These are phyloP conservation scores for Lordiphosa andalusiaca DNA, from an alignment of 2,888 invertebrate genomes.

Conservation along the genomic window DNA sequence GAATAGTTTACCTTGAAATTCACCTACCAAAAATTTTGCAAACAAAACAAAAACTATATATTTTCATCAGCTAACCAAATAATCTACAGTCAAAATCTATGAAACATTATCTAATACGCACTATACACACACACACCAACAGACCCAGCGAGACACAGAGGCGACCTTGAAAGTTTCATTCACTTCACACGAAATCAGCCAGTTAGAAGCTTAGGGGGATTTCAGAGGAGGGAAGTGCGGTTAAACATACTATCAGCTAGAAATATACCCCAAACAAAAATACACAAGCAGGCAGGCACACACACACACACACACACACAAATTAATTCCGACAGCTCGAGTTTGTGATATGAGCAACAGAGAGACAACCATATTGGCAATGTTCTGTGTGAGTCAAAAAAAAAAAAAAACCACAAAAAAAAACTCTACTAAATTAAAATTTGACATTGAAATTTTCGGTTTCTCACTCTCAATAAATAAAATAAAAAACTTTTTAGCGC, in stretches of 20 bases:
- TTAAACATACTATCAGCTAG: slow-evolving; percentile 62
- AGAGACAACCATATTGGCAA: slow-evolving; percentile 59
- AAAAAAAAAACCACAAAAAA: slow-evolving; percentile 22
- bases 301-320: slow-evolving; percentile 49
- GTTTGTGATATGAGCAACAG: slow-evolving; percentile 13
- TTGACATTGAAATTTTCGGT: slow-evolving; percentile 69
- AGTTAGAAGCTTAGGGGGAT: neutral
- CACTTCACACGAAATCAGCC: slow-evolving; percentile 56
- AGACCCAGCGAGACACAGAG: slow-evolving; percentile 10
- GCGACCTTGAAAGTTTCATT: slow-evolving; percentile 77
- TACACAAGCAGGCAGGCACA: slow-evolving; percentile 12
- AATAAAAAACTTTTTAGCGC: slow-evolving; percentile 48
- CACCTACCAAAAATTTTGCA: neutral
- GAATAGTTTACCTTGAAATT: slow-evolving; percentile 1
- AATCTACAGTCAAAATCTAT: slow-evolving; percentile 51
- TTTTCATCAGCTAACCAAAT: slow-evolving; percentile 29
- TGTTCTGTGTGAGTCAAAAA: slow-evolving; percentile 62
- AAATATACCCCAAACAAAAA: slow-evolving; percentile 58
- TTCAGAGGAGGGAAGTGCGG: slow-evolving; percentile 2
- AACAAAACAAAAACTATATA: neutral
- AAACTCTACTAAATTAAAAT: slow-evolving; percentile 67
- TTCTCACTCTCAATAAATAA: slow-evolving; percentile 56
- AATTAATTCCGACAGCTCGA: slow-evolving; percentile 52
- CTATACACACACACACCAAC: slow-evolving; percentile 20
- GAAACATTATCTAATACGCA: slow-evolving; percentile 69